Percentiles rank a stretch among this genome's conserved stretches.
Conservation (phyloP, 2,888 invertebrate genomes). For the Drosophila robusta region DNA sequence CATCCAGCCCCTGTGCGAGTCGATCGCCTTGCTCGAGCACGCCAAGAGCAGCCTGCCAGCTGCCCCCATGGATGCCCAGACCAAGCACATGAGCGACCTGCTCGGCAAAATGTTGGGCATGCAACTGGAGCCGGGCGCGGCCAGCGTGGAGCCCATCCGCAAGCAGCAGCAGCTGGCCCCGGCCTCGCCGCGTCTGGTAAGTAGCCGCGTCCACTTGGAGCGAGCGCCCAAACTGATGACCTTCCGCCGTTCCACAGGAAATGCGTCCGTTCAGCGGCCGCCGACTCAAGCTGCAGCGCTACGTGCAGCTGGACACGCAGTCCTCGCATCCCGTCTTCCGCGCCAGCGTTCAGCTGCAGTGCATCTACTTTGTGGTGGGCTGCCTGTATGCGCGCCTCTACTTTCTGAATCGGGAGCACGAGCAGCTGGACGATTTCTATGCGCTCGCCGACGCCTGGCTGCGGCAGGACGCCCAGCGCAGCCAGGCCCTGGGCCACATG, state of each 20-base stretch:
- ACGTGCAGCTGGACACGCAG: conserved; percentile 31
- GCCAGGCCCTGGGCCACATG: conserved; percentile 43
- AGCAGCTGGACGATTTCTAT: conserved; percentile 75
- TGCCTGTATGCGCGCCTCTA: conserved; percentile 78
- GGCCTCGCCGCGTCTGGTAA: conserved; percentile 48
- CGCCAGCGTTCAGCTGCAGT: conserved; percentile 63
- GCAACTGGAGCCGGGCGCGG: conserved; percentile 49
- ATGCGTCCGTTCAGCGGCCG: neutral
- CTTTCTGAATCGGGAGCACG: conserved; percentile 74
- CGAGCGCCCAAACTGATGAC: neutral
- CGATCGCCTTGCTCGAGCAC: neutral
- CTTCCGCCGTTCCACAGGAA: conserved; percentile 6
- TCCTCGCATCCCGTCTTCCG: conserved; percentile 32
- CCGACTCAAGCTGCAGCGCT: conserved; percentile 55
- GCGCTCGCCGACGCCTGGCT: conserved; percentile 65
- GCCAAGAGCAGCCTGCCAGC: neutral
- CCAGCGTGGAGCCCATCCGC: conserved; percentile 72
- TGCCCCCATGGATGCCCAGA: conserved; percentile 33
- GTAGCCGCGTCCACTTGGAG: neutral
- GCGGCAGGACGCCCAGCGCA: conserved; percentile 24
- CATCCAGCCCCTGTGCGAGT: conserved; percentile 29
- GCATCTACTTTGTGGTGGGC: conserved; percentile 76
- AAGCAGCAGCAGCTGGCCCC: conserved; percentile 60
- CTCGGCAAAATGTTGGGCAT: conserved; percentile 43
- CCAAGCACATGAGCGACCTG: conserved; percentile 44